A percentile compares a stretch with the other conserved stretches of the same genome.
phyloP scores from a whole-genome alignment of 2,113 vertebrate genomes.

The Brachypteracias leptosomus region DNA sequence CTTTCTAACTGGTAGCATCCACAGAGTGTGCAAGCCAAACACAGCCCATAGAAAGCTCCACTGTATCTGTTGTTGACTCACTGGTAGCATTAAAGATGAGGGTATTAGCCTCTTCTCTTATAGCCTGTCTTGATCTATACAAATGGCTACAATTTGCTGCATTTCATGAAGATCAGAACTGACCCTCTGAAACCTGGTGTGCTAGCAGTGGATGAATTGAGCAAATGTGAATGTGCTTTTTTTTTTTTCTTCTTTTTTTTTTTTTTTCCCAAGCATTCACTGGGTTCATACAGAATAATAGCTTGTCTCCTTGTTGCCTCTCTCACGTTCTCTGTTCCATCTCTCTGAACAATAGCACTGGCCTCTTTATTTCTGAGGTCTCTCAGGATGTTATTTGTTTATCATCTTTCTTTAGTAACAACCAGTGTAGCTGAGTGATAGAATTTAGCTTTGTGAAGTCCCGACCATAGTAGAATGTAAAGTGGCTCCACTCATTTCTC shows the following conservation, averaged over 20 bases:
- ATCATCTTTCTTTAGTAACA: constrained; percentile 19
- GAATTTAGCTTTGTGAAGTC: constrained; percentile 32
- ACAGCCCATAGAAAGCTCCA: fast-evolving
- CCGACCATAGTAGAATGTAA: background rate
- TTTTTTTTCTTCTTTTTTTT: background rate
- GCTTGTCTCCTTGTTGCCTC: background rate
- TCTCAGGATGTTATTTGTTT: constrained; percentile 36
- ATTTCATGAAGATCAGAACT: background rate
- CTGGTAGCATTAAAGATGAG: background rate
- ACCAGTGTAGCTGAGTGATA: background rate
- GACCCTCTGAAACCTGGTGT: background rate
- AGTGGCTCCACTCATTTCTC: constrained; percentile 1
- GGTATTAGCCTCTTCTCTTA: background rate
- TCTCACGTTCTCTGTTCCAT: background rate
- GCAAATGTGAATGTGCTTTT: background rate
- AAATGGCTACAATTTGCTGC: background rate
- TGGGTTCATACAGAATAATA: background rate
- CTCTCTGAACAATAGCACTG: background rate
- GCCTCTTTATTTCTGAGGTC: background rate
- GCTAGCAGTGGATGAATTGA: background rate
- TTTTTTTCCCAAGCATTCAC: background rate
- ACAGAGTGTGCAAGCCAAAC: background rate
- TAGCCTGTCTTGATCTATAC: background rate
- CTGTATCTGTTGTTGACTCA: background rate
- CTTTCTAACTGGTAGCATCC: background rate